Percentiles rank a stretch among this genome's conserved stretches.
These are phyloP conservation scores for Andrena fulva DNA, from an alignment of 2,888 invertebrate genomes.

Conservation along the genomic window DNA sequence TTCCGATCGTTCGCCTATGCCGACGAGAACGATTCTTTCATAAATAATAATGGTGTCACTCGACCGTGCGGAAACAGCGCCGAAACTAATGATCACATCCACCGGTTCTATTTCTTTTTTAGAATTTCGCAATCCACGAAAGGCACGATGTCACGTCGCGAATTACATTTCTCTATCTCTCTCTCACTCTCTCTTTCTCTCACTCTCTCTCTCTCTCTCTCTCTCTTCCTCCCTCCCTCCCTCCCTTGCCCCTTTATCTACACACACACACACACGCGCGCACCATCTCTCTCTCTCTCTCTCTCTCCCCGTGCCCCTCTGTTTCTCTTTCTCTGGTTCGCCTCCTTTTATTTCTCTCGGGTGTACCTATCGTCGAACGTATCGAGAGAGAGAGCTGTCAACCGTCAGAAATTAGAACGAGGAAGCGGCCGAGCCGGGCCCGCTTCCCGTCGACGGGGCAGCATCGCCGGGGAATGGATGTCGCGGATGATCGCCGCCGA, in stretches of 20 bases:
- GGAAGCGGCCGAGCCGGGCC: slow-evolving; percentile 47
- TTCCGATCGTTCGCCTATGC: slow-evolving; percentile 37
- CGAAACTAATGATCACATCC: slow-evolving; percentile 26
- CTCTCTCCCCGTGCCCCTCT: slow-evolving; percentile 5
- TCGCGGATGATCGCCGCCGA: slow-evolving; percentile 37
- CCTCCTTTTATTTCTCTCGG: slow-evolving; percentile 50
- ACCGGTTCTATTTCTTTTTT: slow-evolving; percentile 40
- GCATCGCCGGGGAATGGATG: slow-evolving; percentile 28
- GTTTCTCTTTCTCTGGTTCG: slow-evolving; percentile 15
- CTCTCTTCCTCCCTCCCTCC: slow-evolving; percentile 7
- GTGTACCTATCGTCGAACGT: slow-evolving; percentile 53
- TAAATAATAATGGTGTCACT: slow-evolving; percentile 40
- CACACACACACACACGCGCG: neutral
- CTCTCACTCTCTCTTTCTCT: slow-evolving; percentile 19
- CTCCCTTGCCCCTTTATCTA: neutral
- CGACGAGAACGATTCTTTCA: slow-evolving; percentile 25
- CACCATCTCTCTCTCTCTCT: slow-evolving; percentile 3
- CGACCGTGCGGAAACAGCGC: neutral
- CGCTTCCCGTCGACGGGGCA: slow-evolving; percentile 7
- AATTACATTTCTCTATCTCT: slow-evolving; percentile 55
- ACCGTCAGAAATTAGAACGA: slow-evolving; percentile 57
- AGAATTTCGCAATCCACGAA: slow-evolving; percentile 58
- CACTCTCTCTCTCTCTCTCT: neutral
- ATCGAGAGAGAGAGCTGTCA: slow-evolving; percentile 60
- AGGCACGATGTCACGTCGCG: slow-evolving; percentile 65